Percentiles rank a stretch among this genome's conserved stretches.
Evolutionary conservation across 2,797 vertebrate genomes (phyloP).

Genomic region (Rhabdomys pumilio): DNA sequence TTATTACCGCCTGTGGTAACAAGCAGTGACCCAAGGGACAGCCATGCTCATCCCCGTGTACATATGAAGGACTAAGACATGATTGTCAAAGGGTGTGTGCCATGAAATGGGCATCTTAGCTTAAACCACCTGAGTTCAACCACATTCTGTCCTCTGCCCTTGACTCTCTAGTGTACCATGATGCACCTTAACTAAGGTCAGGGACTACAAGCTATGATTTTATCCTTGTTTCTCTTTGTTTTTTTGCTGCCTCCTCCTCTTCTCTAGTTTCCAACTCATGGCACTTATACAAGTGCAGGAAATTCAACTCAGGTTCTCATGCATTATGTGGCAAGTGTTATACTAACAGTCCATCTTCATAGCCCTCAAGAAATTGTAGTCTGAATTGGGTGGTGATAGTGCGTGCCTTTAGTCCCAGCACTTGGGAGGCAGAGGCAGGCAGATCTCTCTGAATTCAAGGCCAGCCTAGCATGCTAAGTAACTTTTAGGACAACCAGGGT

Average conservation of each 20-base stretch:
- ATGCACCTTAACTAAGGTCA: neutral
- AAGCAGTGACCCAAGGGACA: neutral
- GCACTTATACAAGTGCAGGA: neutral
- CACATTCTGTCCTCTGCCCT: neutral
- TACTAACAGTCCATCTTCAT: neutral
- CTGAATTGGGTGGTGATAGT: neutral
- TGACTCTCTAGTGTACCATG: neutral
- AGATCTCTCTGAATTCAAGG: neutral
- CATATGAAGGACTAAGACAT: conserved; percentile 29
- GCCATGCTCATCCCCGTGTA: neutral
- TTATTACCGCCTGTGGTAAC: neutral
- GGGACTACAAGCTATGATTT: neutral
- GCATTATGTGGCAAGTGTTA: neutral
- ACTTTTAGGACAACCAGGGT: neutral
- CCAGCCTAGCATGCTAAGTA: neutral
- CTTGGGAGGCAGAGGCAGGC: neutral
- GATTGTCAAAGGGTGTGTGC: neutral
- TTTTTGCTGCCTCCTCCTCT: neutral
- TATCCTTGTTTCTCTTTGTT: neutral
- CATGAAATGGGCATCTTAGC: neutral
- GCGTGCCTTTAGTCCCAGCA: neutral
- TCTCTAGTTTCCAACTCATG: neutral
- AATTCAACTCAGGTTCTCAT: neutral
- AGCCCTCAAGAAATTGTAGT: neutral
- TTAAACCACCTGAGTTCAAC: neutral